Evolutionary conservation across 2,888 invertebrate species (phyloP).

Genomic region (Sesia apiformis): DNA sequence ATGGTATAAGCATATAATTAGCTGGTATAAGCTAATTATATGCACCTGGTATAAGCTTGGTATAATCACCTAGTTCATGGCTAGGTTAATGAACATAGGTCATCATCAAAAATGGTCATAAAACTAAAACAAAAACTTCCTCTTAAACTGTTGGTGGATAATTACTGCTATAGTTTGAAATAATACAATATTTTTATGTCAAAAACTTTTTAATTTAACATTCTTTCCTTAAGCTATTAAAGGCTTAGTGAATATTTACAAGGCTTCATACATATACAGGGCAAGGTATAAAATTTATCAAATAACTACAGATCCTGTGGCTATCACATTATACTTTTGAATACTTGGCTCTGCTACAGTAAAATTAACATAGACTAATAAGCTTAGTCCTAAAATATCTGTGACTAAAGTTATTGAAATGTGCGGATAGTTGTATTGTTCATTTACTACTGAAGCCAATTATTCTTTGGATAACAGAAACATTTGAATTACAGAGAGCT

Average conservation of each 20-base stretch:
- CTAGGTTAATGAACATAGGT: no score
- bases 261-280: conserved; percentile 64
- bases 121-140: no score
- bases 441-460: background rate
- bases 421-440: no score
- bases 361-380: background rate
- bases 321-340: conserved; percentile 41
- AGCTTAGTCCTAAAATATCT: background rate
- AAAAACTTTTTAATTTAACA: conserved; percentile 66
- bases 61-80: no score
- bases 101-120: no score
- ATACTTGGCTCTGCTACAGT: conserved; percentile 9
- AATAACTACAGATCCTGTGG: conserved; percentile 46
- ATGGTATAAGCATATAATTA: no score
- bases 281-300: conserved; percentile 69
- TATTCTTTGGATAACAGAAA: background rate
- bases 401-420: background rate
- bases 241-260: conserved; percentile 72
- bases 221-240: conserved; percentile 66
- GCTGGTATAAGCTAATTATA: no score
- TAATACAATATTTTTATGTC: conserved; percentile 51
- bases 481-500: conserved; percentile 26
- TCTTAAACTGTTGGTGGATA: background rate
- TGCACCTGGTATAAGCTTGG: no score
- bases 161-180: conserved; percentile 13